Evolutionary conservation across 2,113 vertebrate species (phyloP), one percentile per base, ranked within the genome.

Genomic region (Actinemys pallida): DNA sequence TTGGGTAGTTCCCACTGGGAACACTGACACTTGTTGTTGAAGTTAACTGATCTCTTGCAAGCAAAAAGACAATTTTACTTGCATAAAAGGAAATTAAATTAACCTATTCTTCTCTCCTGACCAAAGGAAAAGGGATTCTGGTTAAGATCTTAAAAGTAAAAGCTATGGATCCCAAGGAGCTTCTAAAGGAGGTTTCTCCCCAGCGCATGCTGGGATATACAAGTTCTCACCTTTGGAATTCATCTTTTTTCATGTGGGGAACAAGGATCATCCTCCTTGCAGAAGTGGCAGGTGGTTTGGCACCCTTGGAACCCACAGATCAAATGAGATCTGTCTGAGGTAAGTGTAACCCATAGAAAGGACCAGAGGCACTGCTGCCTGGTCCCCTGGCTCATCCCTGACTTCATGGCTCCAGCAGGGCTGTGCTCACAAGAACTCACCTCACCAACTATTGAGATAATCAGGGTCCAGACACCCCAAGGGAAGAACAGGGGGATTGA

Each of bases 1-100:
- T 94, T 91, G 91, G 80, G 87, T 96, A 95, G 89, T 96, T 96
- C 97, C 59, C 81, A 86, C 65, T 88, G 88, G 81, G 93, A 94
- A 78, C 94, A 86, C 86, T 92, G 78, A 93, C 93, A 95, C 78
- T 94, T 94, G 86, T 91, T 96, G 94, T 96, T 96, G 96, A 97
- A 96, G 94, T 95, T 97, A 97, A 98, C 96, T 96, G 92, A 96
- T 95, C 92, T 95, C 84, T 88, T 59, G 52, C 81, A 92, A 95
- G 54, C 83, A 54, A 81, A 95, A 95, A 95, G n/a, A 10, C 72
- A 88, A 84, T 85, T 94, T 91, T 90, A 87, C 8, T 94, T 95
- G 83, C 84, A 56, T 76, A 92, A 62, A 95, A 96, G 89, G 76
- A 14, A 56, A 92, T 81, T 94, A 82, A 93, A 90, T 82, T 90